phyloP scores from a whole-genome alignment of 2,113 vertebrate species.

The Gasterosteus nipponicus region DNA sequence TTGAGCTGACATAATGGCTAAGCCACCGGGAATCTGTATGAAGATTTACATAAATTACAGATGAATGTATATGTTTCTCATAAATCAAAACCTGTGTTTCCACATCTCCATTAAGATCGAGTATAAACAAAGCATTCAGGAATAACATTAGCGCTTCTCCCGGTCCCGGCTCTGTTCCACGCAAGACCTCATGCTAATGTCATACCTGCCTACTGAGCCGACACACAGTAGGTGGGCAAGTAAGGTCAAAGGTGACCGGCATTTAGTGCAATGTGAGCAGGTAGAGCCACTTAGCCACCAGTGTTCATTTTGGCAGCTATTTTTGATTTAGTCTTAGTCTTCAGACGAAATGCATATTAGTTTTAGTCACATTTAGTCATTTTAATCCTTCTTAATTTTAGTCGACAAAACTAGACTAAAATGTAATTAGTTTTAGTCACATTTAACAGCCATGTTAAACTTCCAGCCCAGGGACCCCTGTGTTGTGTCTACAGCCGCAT shows the following conservation, averaged over 20 bases:
- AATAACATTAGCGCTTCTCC: neutral
- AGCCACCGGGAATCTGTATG: neutral
- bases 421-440: too few species aligned
- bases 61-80: neutral
- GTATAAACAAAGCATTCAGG: neutral
- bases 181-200: constrained; percentile 14
- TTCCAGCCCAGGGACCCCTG: too few species aligned
- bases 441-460: too few species aligned
- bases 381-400: too few species aligned
- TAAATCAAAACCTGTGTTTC: neutral
- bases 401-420: too few species aligned
- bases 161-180: neutral
- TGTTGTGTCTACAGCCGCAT: too few species aligned
- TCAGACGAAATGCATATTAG: too few species aligned
- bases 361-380: too few species aligned
- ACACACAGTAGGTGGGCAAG: too few species aligned
- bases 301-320: too few species aligned
- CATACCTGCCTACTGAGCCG: neutral
- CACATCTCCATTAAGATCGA: constrained; percentile 4
- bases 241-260: neutral
- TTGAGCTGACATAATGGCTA: neutral
- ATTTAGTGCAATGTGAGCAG: neutral
- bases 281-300: too few species aligned
- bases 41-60: neutral
- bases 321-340: too few species aligned